Evolutionary conservation across 2,113 vertebrate species (phyloP), one percentile per base, ranked within the genome.

Genomic region (Aphyosemion australe): DNA sequence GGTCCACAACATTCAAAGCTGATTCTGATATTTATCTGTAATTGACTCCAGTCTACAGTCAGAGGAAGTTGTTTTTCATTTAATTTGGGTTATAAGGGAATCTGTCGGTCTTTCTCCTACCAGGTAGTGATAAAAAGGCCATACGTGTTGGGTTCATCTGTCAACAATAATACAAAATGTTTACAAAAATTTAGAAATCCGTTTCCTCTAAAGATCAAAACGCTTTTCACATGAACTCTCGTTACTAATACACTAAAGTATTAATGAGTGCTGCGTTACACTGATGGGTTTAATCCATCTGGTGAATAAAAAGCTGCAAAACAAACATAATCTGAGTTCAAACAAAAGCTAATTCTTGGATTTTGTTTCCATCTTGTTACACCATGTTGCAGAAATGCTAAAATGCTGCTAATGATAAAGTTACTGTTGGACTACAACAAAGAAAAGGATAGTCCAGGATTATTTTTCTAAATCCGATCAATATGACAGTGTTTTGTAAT

Each of bases 321-420:
- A 20, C 5, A 26, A 26, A 26, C 26, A 2, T 32, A 43, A 45
- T 72, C 68, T 41, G 34, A 15, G 34, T 55, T 69, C 42, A 45
- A n/a, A 26, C 52, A 56, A 15, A 16, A 57, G n/a, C 42, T 43
- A 56, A 4, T 2, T 18, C 0, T 12, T n/a, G 21, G 21, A 5
- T 49, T 50, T 20, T 58, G 20, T 26, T 26, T 26, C 26, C 26
- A 37, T 37, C 34, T 37, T 8, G 34, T 37, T 37, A 37, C 34
- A 37, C 34, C 4, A 37, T 10, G 45, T 47, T 79, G 19, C 59
- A 71, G 49, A 85, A 41, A 48, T 32, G 51, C 65, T 81, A 41
- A 78, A 80, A 78, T 70, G 69, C 82, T 87, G 81, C 84, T 88
- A 68, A 60, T 72, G 26, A 46, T 13, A 19, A 61, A 12, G 8